These are phyloP conservation scores for Orycteropus afer DNA, from an alignment of 2,113 vertebrate genomes.

Conservation along the genomic window DNA sequence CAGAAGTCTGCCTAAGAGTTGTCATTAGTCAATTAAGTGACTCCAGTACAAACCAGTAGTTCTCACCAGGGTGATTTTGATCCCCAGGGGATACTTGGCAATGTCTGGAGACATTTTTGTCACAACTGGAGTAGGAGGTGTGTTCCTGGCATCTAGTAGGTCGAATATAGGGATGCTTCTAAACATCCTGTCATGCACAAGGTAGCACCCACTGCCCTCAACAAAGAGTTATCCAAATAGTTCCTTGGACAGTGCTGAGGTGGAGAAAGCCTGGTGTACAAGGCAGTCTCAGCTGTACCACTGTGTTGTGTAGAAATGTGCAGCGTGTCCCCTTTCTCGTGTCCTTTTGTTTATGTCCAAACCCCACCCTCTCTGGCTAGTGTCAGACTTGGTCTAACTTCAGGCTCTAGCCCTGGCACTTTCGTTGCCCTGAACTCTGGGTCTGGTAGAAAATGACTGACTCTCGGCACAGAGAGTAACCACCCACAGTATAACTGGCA, in stretches of 20 bases:
- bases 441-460: background rate
- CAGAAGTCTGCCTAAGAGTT: background rate
- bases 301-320: background rate
- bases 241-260: background rate
- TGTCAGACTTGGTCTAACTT: background rate
- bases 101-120: background rate
- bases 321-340: background rate
- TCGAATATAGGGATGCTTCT: background rate
- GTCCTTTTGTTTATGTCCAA: background rate
- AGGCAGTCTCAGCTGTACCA: background rate
- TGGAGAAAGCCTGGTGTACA: background rate
- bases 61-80: background rate
- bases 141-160: background rate
- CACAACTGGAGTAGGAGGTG: background rate
- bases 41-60: background rate
- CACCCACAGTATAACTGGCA: fast-evolving
- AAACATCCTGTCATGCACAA: fast-evolving
- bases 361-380: background rate
- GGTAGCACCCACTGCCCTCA: background rate
- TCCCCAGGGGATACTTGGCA: background rate
- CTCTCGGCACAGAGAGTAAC: fast-evolving
- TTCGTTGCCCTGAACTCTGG: background rate
- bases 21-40: background rate
- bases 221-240: background rate
- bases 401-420: background rate